phyloP scores from a whole-genome alignment of 2,888 invertebrate species.

The Amphipyra tragopoginis region DNA sequence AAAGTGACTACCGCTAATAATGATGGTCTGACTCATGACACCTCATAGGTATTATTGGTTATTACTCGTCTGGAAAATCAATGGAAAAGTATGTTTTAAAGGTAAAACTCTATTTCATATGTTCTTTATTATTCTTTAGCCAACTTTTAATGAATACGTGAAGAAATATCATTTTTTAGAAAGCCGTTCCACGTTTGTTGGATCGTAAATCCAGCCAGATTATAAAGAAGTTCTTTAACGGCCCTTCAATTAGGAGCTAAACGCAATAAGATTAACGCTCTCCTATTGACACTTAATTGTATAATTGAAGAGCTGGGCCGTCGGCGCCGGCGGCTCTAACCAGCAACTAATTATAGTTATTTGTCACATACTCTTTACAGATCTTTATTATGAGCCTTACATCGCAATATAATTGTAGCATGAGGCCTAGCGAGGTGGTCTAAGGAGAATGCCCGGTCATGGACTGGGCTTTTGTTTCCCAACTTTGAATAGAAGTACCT shows the following conservation, averaged over 20 bases:
- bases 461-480: conserved; percentile 32
- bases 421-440: conserved; percentile 12
- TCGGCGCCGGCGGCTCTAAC: conserved; percentile 34
- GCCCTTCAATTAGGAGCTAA: conserved; percentile 41
- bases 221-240: conserved; percentile 21
- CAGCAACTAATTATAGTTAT: conserved; percentile 49
- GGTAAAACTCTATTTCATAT: background rate
- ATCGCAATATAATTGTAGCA: conserved; percentile 8
- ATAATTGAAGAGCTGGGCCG: conserved; percentile 53
- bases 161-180: too few species aligned
- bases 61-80: background rate
- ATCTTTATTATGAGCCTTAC: conserved; percentile 3
- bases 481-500: conserved; percentile 37
- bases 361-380: conserved; percentile 39
- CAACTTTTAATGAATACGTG: too few species aligned
- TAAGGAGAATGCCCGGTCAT: conserved; percentile 5
- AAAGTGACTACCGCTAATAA: conserved; percentile 16
- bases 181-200: too few species aligned
- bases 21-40: conserved; percentile 20
- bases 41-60: conserved; percentile 6
- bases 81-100: background rate
- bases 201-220: background rate
- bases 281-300: conserved; percentile 58
- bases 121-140: too few species aligned
- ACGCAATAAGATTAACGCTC: conserved; percentile 60